Conservation (phyloP, 2,797 vertebrate genomes). For the Pogonophryne albipinna region DNA sequence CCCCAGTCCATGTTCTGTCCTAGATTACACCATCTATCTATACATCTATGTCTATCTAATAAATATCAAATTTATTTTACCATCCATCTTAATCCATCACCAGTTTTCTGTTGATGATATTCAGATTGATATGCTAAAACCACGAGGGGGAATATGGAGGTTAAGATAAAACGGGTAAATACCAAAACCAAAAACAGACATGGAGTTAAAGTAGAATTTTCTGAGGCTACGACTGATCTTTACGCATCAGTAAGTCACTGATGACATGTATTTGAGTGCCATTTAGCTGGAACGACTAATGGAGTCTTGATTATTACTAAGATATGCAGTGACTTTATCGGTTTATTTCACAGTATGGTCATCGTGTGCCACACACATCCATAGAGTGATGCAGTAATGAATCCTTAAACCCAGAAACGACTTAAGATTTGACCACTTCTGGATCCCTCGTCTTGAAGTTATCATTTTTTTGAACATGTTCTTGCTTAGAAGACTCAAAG, state of each 20-base stretch:
- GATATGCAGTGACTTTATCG: neutral
- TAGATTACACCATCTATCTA: slow-evolving; percentile 52
- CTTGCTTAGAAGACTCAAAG: no score
- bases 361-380: neutral
- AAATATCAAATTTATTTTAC: slow-evolving; percentile 8
- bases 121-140: neutral
- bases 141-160: neutral
- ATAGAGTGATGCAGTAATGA: neutral
- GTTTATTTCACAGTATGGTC: neutral
- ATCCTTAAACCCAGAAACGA: no score
- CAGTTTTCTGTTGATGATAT: neutral
- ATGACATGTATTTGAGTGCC: neutral
- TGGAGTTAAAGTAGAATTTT: neutral
- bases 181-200: neutral
- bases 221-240: slow-evolving; percentile 18
- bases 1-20: slow-evolving; percentile 61
- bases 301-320: neutral
- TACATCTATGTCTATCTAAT: slow-evolving; percentile 9
- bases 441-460: no score
- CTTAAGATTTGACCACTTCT: no score
- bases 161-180: neutral
- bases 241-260: neutral
- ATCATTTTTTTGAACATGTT: no score
- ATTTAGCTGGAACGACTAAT: neutral
- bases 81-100: neutral